These are phyloP conservation scores for Danio jaintianensis DNA, from an alignment of 2,797 vertebrate genomes.

Conservation along the genomic window DNA sequence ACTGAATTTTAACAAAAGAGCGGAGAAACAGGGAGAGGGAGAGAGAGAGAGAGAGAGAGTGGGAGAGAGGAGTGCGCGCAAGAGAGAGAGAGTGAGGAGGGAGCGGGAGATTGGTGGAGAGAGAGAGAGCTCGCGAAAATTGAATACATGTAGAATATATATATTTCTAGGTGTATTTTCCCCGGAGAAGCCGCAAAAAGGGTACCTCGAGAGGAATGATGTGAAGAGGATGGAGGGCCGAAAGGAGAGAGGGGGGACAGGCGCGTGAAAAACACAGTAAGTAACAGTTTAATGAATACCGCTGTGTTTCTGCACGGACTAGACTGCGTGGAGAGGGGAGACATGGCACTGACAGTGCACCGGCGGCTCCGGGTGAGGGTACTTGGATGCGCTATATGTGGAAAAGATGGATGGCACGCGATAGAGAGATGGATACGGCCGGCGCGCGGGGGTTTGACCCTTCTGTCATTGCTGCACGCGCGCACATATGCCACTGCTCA, in stretches of 20 bases:
- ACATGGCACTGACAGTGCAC: slow-evolving; percentile 74
- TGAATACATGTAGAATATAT: slow-evolving; percentile 84
- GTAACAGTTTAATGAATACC: slow-evolving; percentile 75
- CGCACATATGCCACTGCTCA: slow-evolving; percentile 68
- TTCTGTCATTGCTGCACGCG: slow-evolving; percentile 86
- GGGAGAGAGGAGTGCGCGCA: slow-evolving; percentile 57
- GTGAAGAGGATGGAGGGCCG: slow-evolving; percentile 85
- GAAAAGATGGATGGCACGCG: slow-evolving; percentile 71
- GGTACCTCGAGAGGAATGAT: slow-evolving; percentile 84
- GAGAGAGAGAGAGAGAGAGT: slow-evolving; percentile 55
- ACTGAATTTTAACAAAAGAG: slow-evolving; percentile 91
- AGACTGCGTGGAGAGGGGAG: slow-evolving; percentile 68
- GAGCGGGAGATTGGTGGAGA: slow-evolving; percentile 69
- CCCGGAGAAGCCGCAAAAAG: slow-evolving; percentile 80
- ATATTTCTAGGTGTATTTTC: slow-evolving; percentile 74
- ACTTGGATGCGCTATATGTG: slow-evolving; percentile 69
- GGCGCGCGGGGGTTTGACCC: slow-evolving; percentile 83
- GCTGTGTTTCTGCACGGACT: slow-evolving; percentile 66
- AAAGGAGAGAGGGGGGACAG: slow-evolving; percentile 82
- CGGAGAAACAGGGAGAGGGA: slow-evolving; percentile 77
- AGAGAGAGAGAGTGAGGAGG: slow-evolving; percentile 61
- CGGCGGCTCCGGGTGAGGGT: slow-evolving; percentile 73
- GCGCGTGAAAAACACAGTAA: slow-evolving; percentile 84
- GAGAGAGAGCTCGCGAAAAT: slow-evolving; percentile 76
- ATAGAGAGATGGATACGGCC: slow-evolving; percentile 74